Evolutionary conservation across 2,797 vertebrate species (phyloP).

Genomic region (Enteromius treurensis): DNA sequence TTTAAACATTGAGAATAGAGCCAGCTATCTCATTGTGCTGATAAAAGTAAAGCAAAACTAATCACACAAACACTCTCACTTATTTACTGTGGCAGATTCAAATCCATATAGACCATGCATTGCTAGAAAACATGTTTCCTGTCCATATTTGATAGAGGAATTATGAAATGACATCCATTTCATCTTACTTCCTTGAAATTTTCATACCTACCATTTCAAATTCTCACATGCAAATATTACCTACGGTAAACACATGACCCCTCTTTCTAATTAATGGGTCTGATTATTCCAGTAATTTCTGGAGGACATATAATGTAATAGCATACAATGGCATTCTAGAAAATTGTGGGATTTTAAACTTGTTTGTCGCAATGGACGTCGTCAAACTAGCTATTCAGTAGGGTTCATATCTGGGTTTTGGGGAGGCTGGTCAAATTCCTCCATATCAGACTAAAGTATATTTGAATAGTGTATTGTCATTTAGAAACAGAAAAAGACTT

Average conservation of each 20-base stretch:
- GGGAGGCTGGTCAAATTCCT: not conserved
- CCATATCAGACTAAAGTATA: not conserved
- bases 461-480: not conserved
- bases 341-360: not conserved
- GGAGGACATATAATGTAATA: not conserved
- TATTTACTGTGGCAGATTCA: not conserved
- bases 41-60: constrained; percentile 62
- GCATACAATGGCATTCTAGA: not conserved
- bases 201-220: constrained; percentile 16
- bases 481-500: not conserved
- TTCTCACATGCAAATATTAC: not conserved
- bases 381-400: not conserved
- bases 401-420: not conserved
- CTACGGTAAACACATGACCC: not conserved
- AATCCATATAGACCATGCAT: constrained; percentile 7
- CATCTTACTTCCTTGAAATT: not conserved
- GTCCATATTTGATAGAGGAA: not conserved
- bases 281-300: not conserved
- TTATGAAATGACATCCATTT: not conserved
- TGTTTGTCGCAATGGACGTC: not conserved
- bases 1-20: constrained; percentile 76
- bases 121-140: constrained; percentile 4
- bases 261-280: not conserved
- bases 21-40: constrained; percentile 77
- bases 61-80: constrained; percentile 23